Base-by-base conservation (phyloP, 2,797 vertebrate genomes). In the Onychomys torridus region DNA sequence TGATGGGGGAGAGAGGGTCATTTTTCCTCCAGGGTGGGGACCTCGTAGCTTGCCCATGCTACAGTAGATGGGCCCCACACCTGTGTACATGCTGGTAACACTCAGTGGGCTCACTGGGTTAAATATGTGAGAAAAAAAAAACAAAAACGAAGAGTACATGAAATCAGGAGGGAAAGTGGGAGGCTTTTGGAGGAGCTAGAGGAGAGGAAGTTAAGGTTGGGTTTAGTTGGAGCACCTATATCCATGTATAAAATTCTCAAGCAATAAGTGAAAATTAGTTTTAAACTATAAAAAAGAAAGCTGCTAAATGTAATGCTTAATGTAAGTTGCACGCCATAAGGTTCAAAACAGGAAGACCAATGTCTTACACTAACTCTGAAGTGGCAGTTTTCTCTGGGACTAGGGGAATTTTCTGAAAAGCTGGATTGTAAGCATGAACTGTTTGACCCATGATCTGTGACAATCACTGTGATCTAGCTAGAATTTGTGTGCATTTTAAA, bases 61-160 rank as follows among this genome's bases (percentile, higher is more conserved):
- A 49, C 84, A 16, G 57, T 37, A 32, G 43, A 52, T 6, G 34
- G 34, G 13, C 32, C 7, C 7, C 65, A 86, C 29, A 52, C 32
- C 43, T 0, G 7, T n/a, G 29, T 4, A 3, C 23, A 37, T 46
- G n/a, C 3, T 52, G 34, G 23, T 32, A 52, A 55, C 46, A 71
- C 65, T 55, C 46, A 71, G 34, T 55, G 46, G 65, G 34, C 27
- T 86, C 46, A 27, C 2, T 17, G 65, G 21, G 23, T 55, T 86
- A 25, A 71, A n/a, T 27, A 86, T 34, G 9, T 34, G 4, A 0
- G 0, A 8, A 0, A 69, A 61, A 32, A 82, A 1, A 8, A 0
- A 69, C 40, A 32, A 82, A 37, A 29, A 21, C 23, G 27, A 52
- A 69, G 32, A 69, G 65, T 55, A 27, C 23, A 37, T 55, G 19